Evolutionary conservation across 2,113 vertebrate species (phyloP).

Genomic region (Engystomops pustulosus): DNA sequence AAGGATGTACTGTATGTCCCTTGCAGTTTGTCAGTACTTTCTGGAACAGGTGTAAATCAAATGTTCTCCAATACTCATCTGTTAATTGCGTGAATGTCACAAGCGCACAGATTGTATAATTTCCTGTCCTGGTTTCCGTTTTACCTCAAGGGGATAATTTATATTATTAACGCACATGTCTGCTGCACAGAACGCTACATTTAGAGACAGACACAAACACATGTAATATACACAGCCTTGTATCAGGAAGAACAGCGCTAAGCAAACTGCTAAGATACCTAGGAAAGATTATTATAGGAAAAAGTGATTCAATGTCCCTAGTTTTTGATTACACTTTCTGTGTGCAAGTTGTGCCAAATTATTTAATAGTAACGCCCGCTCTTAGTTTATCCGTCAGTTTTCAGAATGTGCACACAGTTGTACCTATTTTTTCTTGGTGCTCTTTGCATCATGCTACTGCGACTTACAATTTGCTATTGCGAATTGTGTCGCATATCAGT

Average conservation of each 20-base stretch:
- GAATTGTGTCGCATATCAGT: too few species aligned
- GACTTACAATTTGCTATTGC: too few species aligned
- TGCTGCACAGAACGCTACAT: neutral
- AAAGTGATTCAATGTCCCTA: too few species aligned
- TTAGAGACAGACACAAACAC: neutral
- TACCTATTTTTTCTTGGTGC: too few species aligned
- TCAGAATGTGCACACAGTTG: too few species aligned
- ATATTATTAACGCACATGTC: slow-evolving; percentile 26
- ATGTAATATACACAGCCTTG: neutral
- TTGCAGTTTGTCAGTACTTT: neutral
- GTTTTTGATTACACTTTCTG: too few species aligned
- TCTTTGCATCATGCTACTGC: too few species aligned
- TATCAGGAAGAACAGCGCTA: neutral
- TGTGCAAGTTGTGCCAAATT: too few species aligned
- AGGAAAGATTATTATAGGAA: neutral
- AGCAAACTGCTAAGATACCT: neutral
- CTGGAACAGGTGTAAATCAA: slow-evolving; percentile 7
- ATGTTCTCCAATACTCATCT: slow-evolving; percentile 8
- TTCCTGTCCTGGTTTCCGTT: slow-evolving; percentile 29
- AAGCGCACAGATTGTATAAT: slow-evolving; percentile 4
- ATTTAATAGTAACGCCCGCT: too few species aligned
- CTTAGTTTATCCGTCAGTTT: too few species aligned
- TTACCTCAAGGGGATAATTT: slow-evolving; percentile 11
- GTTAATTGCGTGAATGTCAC: slow-evolving; percentile 14
- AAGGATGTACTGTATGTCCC: neutral